These are phyloP conservation scores for Physella acuta DNA, from an alignment of 1,140 invertebrate genomes.

Conservation along the genomic window DNA sequence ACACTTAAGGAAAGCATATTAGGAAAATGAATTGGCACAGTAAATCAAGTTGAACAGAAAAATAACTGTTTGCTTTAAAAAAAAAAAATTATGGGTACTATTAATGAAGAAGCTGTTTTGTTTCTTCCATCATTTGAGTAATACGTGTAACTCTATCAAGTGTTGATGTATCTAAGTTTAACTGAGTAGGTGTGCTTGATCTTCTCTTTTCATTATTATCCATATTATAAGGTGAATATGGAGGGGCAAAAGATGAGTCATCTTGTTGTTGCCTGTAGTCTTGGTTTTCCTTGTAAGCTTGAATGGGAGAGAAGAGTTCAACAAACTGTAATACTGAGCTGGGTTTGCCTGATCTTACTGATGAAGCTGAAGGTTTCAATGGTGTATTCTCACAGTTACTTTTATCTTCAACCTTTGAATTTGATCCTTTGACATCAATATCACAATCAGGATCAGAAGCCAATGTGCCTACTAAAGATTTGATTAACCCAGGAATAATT, in stretches of 20 bases:
- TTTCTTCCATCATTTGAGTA: conserved; percentile 13
- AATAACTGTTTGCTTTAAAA: too few relatives aligned
- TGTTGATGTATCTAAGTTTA: background rate
- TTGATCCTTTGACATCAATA: background rate
- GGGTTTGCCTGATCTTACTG: background rate
- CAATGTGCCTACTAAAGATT: too few relatives aligned
- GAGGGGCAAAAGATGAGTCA: background rate
- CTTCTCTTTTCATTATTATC: background rate
- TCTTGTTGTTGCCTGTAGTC: background rate
- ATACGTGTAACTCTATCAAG: conserved; percentile 8
- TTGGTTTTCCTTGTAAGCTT: background rate
- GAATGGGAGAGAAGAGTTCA: background rate
- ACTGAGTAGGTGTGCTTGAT: conserved; percentile 8
- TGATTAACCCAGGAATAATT: too few relatives aligned
- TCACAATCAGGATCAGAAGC: too few relatives aligned
- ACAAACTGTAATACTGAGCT: background rate
- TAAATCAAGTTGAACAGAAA: too few relatives aligned
- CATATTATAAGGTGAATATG: background rate
- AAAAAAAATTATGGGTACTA: background rate
- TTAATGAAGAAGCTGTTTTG: conserved; percentile 15
- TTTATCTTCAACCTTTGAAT: background rate
- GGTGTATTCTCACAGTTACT: background rate
- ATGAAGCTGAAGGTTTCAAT: background rate
- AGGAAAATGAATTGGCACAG: too few relatives aligned
- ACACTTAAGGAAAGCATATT: too few relatives aligned